Base-by-base conservation (phyloP, 2,888 invertebrate species). In the Meganola albula region DNA sequence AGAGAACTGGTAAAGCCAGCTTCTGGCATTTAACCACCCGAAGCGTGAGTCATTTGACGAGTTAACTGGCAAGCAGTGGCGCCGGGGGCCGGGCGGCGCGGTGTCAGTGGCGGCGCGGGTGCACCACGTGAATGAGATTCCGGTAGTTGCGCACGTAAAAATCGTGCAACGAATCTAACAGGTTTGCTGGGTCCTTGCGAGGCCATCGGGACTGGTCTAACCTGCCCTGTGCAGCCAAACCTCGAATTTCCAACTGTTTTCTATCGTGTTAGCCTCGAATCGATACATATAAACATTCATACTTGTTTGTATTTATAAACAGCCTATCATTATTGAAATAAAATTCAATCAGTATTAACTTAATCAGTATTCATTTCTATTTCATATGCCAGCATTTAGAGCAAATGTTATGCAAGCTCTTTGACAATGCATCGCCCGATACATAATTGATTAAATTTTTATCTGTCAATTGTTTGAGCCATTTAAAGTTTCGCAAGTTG, bases 161-260 rank as follows among this genome's bases (percentile, higher is more conserved):
- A 85, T 85, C 85, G 83, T 83, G 83, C 84, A 83, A 84, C 83
- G 77, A 84, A 85, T 85, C 85, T 84, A 84, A 85, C 85, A 84
- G 85, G 85, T 85, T 85, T 84, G 72, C 78, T 77, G 83, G 76
- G 79, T 84, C 84, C 84, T 84, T 83, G 82, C 74, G 82, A 84
- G 83, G 84, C 82, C 84, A 75, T 59, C 73, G 80, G 84, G 85
- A 85, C 85, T 83, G 84, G 85, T 85, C 84, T 85, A 85, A 85
- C 84, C 84, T 83, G 85, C 85, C 83, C 77, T 74, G 79, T 73
- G 73, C 71, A 68, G 65, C 74, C 72, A 74, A 82, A 77, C 82
- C 76, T 75, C 82, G 68, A 83, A 83, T 82, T 78, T 78, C 79
- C 74, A 69, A 77, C 66, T 65, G 70, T 77, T 78, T 75, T 68